Evolutionary conservation across 2,113 vertebrate species (phyloP).

Genomic region (Sphyrna mokarran): DNA sequence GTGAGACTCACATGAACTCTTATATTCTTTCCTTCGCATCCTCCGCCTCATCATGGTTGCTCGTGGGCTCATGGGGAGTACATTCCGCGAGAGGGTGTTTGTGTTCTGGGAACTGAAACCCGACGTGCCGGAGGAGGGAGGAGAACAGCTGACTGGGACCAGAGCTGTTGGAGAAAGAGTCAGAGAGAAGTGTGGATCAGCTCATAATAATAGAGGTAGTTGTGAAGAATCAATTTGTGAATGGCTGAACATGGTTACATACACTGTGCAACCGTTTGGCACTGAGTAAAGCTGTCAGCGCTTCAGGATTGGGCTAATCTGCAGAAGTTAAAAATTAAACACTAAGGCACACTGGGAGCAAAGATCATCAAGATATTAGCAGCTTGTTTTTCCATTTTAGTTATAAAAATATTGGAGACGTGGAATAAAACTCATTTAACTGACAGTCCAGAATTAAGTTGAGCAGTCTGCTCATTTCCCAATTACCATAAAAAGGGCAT

Average conservation of each 20-base stretch:
- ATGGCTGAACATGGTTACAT: neutral
- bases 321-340: neutral
- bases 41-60: constrained; percentile 71
- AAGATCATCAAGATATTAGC: neutral
- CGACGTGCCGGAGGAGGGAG: constrained; percentile 70
- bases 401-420: neutral
- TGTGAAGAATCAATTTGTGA: neutral
- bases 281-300: neutral
- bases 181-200: neutral
- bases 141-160: constrained; percentile 81
- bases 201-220: neutral
- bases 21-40: constrained; percentile 78
- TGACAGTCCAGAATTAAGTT: neutral
- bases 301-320: neutral
- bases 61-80: constrained; percentile 77
- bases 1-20: constrained; percentile 74
- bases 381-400: neutral
- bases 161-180: constrained; percentile 59
- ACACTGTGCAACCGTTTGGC: neutral
- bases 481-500: neutral
- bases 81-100: constrained; percentile 70
- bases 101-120: constrained; percentile 78
- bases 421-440: neutral
- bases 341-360: neutral
- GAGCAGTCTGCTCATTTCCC: neutral